Conservation (phyloP, 2,113 vertebrate species). For the Podilymbus podiceps region DNA sequence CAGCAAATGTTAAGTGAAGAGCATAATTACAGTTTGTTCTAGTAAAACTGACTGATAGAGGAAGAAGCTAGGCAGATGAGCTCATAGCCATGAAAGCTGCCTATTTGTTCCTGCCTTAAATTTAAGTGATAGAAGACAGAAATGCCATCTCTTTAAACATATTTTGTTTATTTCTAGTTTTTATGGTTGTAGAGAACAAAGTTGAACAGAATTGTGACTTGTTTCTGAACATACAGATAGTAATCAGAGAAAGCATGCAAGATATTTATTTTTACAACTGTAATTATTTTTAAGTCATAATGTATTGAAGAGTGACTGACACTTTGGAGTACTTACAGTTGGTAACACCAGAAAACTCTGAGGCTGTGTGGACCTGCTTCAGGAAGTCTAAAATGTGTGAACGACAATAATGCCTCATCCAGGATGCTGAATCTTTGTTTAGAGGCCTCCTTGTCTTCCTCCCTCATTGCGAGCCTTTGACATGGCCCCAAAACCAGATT, state of each 20-base stretch:
- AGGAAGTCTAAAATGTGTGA: accelerated
- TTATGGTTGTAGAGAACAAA: not conserved
- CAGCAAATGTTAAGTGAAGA: not conserved
- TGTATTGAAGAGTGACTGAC: not conserved
- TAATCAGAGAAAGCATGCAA: not conserved
- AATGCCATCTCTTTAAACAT: not conserved
- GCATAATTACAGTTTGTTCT: not conserved
- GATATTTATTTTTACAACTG: not conserved
- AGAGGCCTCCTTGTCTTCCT: not conserved
- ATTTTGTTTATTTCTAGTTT: not conserved
- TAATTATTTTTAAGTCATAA: not conserved
- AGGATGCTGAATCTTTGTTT: not conserved
- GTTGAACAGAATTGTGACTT: not conserved
- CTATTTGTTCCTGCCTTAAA: not conserved
- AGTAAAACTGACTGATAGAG: not conserved
- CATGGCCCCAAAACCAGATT: not conserved
- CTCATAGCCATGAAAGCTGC: not conserved
- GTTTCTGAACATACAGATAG: not conserved
- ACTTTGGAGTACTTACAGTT: not conserved
- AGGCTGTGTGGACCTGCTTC: not conserved
- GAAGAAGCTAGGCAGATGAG: not conserved
- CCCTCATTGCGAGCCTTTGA: accelerated
- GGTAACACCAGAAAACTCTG: not conserved
- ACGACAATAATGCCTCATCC: not conserved
- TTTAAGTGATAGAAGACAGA: not conserved